Evolutionary conservation across 2,888 invertebrate genomes (phyloP).

Genomic region (Athalia circularis): DNA sequence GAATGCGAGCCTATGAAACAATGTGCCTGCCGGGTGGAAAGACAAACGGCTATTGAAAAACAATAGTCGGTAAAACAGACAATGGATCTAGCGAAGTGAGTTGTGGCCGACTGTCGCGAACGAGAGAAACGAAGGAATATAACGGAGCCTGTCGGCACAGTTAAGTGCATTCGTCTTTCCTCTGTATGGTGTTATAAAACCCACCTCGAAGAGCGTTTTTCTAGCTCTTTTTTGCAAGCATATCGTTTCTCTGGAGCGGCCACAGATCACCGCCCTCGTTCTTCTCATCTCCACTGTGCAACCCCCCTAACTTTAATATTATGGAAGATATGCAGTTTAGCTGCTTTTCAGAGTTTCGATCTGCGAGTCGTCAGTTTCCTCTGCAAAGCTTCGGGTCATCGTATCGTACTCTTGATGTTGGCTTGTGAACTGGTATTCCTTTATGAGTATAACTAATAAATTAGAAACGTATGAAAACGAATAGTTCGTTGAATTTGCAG

Average conservation of each 20-base stretch:
- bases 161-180: constrained; percentile 22
- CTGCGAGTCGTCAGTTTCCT: not conserved
- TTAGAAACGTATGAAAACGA: constrained; percentile 28
- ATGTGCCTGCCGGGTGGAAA: constrained; percentile 36
- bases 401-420: not conserved
- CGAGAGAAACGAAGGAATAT: not conserved
- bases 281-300: constrained; percentile 8
- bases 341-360: not conserved
- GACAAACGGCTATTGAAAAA: constrained; percentile 45
- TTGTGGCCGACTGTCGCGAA: not conserved
- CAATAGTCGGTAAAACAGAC: constrained; percentile 40
- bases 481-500: constrained; percentile 6
- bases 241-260: not conserved
- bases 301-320: not conserved
- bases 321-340: constrained; percentile 5
- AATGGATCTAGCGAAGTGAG: constrained; percentile 33
- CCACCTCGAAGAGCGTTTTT: constrained; percentile 6
- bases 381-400: not conserved
- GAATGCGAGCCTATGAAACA: constrained; percentile 41
- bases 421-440: no score
- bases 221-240: not conserved
- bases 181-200: not conserved
- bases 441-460: constrained; percentile 20
- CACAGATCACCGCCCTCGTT: not conserved
- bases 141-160: constrained; percentile 10